Conservation (phyloP, 2,797 vertebrate species). For the Perodicticus potto region DNA sequence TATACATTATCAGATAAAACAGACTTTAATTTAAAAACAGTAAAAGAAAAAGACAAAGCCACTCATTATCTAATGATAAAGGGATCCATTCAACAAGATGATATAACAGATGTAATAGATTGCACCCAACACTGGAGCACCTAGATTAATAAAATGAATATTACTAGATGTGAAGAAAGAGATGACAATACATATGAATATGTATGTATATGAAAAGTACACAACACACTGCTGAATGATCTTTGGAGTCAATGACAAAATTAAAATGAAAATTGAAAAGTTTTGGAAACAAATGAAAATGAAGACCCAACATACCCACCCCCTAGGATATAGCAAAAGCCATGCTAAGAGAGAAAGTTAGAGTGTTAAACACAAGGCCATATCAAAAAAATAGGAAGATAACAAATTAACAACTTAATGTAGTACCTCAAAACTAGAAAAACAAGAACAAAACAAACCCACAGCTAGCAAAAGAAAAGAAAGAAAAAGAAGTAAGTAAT, state of each 20-base stretch:
- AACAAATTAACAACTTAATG: neutral
- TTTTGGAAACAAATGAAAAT: neutral
- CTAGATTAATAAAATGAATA: neutral
- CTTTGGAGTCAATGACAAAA: neutral
- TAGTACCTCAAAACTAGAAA: neutral
- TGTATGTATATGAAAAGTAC: neutral
- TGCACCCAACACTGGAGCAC: neutral
- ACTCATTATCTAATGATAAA: neutral
- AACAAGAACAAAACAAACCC: neutral
- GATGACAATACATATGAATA: neutral
- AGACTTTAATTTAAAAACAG: neutral
- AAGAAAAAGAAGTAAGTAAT: neutral
- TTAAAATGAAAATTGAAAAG: neutral
- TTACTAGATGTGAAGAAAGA: neutral
- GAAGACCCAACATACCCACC: neutral
- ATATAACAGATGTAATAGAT: neutral
- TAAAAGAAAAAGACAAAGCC: neutral
- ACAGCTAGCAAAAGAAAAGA: neutral
- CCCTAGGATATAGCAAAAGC: neutral
- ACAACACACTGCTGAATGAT: neutral
- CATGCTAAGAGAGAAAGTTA: neutral
- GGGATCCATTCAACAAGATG: neutral
- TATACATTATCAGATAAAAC: neutral
- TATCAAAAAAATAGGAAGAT: neutral
- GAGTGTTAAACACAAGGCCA: neutral